Base-by-base conservation (phyloP, 2,113 vertebrate species). In the Regulus satrapa region DNA sequence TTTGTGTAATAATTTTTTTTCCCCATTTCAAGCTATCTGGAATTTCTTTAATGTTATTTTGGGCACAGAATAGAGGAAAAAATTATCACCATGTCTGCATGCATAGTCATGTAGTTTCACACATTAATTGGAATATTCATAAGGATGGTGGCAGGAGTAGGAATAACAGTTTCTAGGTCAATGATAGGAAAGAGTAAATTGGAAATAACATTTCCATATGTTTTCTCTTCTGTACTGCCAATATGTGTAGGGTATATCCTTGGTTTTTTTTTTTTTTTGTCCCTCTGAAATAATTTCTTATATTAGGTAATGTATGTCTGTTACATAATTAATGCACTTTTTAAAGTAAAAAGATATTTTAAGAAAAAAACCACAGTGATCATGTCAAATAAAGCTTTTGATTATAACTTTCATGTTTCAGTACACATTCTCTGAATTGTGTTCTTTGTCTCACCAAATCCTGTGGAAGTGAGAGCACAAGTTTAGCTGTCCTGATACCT, bases 61-160 rank as follows among this genome's bases (percentile, higher is more conserved):
- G 1, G 63, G 29, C 25, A 49, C 8, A 40, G 32, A 83, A n/a
- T 0, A 0, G 19, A 14, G 6, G 3, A 18, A 10, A 32, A 43
- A 20, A 19, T 71, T 6, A 58, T 84, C 18, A 24, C 29, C 29
- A 3, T 46, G 9, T 77, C 29, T 91, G 38, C 20, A 34, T 46
- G 13, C 15, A 18, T 23, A 71, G 46, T 58, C 3, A 3, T 43
- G 5, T 56, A 18, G 82, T 80, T 92, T 88, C 59, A 66, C 28
- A 29, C 10, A 10, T 36, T 9, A n/a, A 14, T 13, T 56, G 43
- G 18, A 89, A 48, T 85, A 49, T 64, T 88, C 19, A 12, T 89
- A 32, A 31, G 19, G 16, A 38, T 76, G 36, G 52, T 64, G 49
- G 25, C 36, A 45, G 51, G 46, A 90, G 32, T 7, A 83, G 67